phyloP scores from a whole-genome alignment of 1,140 invertebrate genomes.

The Drosophila quadrilineata region DNA sequence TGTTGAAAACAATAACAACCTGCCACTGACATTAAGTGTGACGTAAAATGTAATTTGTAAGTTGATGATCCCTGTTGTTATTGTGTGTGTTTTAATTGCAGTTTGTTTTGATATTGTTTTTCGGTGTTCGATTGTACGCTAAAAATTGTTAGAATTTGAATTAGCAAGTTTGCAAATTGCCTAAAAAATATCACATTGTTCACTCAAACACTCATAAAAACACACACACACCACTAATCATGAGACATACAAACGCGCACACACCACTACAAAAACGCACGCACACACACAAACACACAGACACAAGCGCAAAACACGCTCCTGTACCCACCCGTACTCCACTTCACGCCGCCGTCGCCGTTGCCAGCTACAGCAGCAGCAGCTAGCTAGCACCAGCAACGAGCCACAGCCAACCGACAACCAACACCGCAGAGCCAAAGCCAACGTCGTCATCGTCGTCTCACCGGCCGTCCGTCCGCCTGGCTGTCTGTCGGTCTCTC shows the following conservation, averaged over 20 bases:
- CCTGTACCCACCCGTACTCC: slow-evolving; percentile 71
- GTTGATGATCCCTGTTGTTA: slow-evolving; percentile 7
- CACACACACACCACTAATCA: slow-evolving; percentile 7
- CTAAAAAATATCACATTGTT: slow-evolving; percentile 36
- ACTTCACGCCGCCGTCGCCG: slow-evolving; percentile 57
- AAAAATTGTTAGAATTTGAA: slow-evolving; percentile 18
- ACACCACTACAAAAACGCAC: slow-evolving; percentile 30
- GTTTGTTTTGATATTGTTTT: slow-evolving; percentile 16
- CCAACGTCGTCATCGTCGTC: slow-evolving; percentile 60
- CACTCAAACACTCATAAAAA: slow-evolving; percentile 26
- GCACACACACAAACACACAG: slow-evolving; percentile 35
- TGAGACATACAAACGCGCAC: slow-evolving; percentile 32
- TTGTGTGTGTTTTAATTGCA: slow-evolving; percentile 4
- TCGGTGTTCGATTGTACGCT: slow-evolving; percentile 8
- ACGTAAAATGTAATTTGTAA: slow-evolving; percentile 55
- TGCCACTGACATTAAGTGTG: slow-evolving; percentile 38
- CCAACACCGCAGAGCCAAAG: slow-evolving; percentile 63
- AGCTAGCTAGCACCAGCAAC: slow-evolving; percentile 29
- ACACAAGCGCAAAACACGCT: slow-evolving; percentile 73
- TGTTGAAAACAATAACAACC: slow-evolving; percentile 40
- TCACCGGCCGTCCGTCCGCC: slow-evolving; percentile 45
- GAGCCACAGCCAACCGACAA: slow-evolving; percentile 44
- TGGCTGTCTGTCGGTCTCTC: slow-evolving; percentile 22
- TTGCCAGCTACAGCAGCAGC: slow-evolving; percentile 33
- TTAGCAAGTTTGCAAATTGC: slow-evolving; percentile 16